These are phyloP conservation scores for Lateolabrax maculatus DNA, from an alignment of 2,797 vertebrate species.

Conservation along the genomic window DNA sequence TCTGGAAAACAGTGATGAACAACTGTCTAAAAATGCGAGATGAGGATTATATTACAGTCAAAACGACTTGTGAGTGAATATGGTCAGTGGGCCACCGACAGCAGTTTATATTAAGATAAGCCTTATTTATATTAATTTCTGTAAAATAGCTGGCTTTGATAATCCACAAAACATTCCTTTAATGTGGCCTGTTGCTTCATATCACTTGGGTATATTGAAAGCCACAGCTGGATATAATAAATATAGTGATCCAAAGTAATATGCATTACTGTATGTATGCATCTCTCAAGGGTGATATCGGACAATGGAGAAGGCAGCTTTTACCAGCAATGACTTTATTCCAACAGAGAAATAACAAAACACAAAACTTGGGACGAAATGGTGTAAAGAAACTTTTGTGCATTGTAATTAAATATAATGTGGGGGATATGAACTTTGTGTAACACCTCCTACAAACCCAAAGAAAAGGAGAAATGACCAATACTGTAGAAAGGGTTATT, in stretches of 20 bases:
- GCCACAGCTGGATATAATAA: conserved; percentile 1
- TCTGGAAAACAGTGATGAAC: conserved; percentile 27
- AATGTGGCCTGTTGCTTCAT: not conserved
- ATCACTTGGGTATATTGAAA: not conserved
- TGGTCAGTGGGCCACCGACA: not conserved
- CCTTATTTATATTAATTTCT: not conserved
- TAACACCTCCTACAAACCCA: not conserved
- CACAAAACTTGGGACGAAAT: not conserved
- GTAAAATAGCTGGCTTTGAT: not conserved
- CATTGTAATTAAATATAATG: conserved; percentile 6
- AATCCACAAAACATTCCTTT: not conserved
- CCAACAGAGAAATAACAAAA: not conserved
- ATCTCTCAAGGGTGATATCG: not conserved
- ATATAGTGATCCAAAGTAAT: conserved; percentile 1
- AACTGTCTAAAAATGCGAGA: conserved; percentile 29
- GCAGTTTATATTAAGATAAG: not conserved
- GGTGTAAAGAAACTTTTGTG: not conserved
- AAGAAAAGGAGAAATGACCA: conserved; percentile 2
- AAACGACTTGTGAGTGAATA: conserved; percentile 20
- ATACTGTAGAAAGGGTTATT: conserved; percentile 13
- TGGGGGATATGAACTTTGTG: conserved; percentile 33
- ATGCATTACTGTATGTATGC: not conserved
- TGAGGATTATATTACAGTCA: conserved; percentile 25
- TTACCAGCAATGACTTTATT: not conserved
- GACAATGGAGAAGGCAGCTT: not conserved